Evolutionary conservation across 2,888 invertebrate species (phyloP).

Genomic region (Leptarthrus brevirostris): DNA sequence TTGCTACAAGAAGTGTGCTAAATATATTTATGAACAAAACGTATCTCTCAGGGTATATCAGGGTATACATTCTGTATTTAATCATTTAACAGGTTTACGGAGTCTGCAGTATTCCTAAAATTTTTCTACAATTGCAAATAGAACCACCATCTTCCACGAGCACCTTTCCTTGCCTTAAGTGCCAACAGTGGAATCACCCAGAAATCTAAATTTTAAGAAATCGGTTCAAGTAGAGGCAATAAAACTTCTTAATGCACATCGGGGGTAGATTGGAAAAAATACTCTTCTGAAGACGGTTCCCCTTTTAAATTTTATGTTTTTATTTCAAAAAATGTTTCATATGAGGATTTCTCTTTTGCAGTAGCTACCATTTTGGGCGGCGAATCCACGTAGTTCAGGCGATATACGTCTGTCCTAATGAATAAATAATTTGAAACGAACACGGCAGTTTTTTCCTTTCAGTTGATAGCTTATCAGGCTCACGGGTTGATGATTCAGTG

Average conservation of each 20-base stretch:
- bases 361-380: not conserved
- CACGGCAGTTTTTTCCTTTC: conserved; percentile 18
- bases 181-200: no score
- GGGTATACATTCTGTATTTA: no score
- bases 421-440: conserved; percentile 50
- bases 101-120: no score
- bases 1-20: no score
- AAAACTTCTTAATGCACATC: conserved; percentile 52
- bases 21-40: no score
- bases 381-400: conserved; percentile 3
- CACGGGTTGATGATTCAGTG: conserved; percentile 42
- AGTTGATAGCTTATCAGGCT: conserved; percentile 40
- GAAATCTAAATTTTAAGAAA: conserved; percentile 49
- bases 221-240: conserved; percentile 52
- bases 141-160: no score
- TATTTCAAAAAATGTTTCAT: conserved; percentile 41
- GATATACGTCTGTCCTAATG: conserved; percentile 41
- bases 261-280: conserved; percentile 20
- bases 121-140: no score
- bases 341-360: not conserved
- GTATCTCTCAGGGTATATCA: no score
- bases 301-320: conserved; percentile 35
- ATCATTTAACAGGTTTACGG: no score
- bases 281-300: not conserved
- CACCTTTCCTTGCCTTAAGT: no score